Evolutionary conservation across 23 tunicate genomes (phyloP).

Genomic region (Halocynthia aurantium): DNA sequence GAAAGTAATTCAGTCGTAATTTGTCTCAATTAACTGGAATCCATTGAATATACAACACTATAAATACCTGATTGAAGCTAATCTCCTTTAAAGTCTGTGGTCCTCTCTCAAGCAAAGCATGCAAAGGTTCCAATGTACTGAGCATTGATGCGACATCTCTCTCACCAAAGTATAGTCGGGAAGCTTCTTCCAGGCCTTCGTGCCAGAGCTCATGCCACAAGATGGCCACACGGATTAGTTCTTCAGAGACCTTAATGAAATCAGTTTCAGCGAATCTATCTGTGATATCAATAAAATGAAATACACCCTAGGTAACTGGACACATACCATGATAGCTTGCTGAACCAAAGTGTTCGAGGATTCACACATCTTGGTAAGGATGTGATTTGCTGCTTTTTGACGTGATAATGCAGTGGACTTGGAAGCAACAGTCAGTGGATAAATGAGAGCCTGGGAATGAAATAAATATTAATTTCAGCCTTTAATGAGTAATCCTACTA

Average conservation of each 20-base stretch:
- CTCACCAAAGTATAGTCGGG: constrained; percentile 78
- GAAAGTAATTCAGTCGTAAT: too few species aligned
- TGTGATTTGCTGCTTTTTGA: constrained; percentile 72
- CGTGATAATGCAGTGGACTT: constrained; percentile 59
- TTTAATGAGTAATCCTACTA: not conserved
- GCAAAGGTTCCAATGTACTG: constrained; percentile 74
- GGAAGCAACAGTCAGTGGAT: constrained; percentile 89
- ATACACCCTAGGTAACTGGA: not conserved
- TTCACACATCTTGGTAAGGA: constrained; percentile 82
- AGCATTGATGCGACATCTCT: constrained; percentile 72
- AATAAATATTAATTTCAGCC: not conserved
- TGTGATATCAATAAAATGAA: not conserved
- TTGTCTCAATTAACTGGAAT: too few species aligned
- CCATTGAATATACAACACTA: too few species aligned
- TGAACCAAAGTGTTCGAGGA: constrained; percentile 71
- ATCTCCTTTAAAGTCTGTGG: constrained; percentile 69
- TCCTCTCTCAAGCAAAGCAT: constrained; percentile 53
- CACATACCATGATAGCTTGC: constrained; percentile 85
- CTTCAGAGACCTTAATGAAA: constrained; percentile 75
- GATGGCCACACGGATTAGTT: constrained; percentile 88
- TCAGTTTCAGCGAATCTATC: not conserved
- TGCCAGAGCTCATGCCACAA: constrained; percentile 98
- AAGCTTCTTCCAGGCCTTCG: constrained; percentile 96
- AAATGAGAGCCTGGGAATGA: constrained; percentile 63
- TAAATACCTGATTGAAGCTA: constrained; percentile 65